Percentiles rank a stretch among this genome's conserved stretches.
phyloP scores from a whole-genome alignment of 2,888 invertebrate genomes.

The Cantharis flavilabris region DNA sequence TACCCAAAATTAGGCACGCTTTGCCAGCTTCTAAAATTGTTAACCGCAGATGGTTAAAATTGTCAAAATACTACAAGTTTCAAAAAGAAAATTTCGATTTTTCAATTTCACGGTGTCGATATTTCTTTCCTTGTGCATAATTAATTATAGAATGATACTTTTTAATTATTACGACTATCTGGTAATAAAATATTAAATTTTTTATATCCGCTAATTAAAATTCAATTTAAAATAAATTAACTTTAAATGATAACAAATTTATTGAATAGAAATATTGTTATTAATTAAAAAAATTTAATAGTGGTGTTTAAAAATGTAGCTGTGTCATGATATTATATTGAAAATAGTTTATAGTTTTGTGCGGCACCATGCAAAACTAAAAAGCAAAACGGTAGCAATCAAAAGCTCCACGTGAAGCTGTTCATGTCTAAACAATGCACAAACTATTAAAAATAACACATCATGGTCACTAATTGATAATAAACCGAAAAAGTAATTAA shows the following conservation, averaged over 20 bases:
- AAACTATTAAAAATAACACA: neutral
- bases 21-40: neutral
- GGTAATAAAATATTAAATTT: neutral
- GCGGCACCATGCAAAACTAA: neutral
- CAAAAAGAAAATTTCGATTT: neutral
- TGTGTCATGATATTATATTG: neutral
- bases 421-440: neutral
- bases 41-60: conserved; percentile 19
- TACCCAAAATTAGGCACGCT: conserved; percentile 14
- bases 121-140: too few species aligned
- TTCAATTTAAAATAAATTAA: conserved; percentile 25
- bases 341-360: neutral
- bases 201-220: neutral
- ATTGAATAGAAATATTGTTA: neutral
- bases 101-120: neutral
- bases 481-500: neutral
- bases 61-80: conserved; percentile 13
- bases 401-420: conserved; percentile 45
- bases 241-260: neutral
- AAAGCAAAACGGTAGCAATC: conserved; percentile 51
- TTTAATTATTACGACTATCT: neutral
- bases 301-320: neutral
- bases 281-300: neutral
- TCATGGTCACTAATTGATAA: neutral
- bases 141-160: too few species aligned